phyloP scores from a whole-genome alignment of 2,888 invertebrate genomes.

The Alloscopus bannaensis region DNA sequence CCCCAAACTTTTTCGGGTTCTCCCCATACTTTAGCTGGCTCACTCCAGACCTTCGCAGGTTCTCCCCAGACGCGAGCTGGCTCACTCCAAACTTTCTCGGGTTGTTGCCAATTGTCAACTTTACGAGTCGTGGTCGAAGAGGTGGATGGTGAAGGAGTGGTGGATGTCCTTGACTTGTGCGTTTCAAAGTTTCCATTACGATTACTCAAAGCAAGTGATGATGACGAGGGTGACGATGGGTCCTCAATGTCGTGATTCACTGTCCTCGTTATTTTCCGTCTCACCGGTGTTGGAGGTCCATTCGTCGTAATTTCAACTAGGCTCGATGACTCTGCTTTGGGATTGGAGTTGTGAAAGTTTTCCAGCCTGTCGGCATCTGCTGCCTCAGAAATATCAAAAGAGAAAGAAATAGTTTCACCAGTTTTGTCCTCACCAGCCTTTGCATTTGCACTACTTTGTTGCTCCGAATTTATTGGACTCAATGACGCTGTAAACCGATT shows the following conservation, averaged over 20 bases:
- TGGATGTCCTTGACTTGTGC: not conserved
- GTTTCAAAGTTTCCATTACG: conserved; percentile 1
- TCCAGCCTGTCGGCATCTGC: not conserved
- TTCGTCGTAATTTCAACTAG: conserved; percentile 19
- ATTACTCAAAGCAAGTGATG: conserved; percentile 16
- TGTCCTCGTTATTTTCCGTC: conserved; percentile 43
- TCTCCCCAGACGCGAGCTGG: conserved; percentile 76
- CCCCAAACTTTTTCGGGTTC: conserved; percentile 76
- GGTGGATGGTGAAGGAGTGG: conserved; percentile 7
- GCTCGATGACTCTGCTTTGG: conserved; percentile 11
- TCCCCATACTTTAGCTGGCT: conserved; percentile 77
- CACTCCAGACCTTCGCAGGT: conserved; percentile 79
- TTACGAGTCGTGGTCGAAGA: conserved; percentile 37
- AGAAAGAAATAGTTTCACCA: too few relatives aligned
- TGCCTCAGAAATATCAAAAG: conserved; percentile 24
- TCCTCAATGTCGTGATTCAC: conserved; percentile 38
- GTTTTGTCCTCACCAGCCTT: too few relatives aligned
- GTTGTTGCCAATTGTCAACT: conserved; percentile 70
- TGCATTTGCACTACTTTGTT: too few relatives aligned
- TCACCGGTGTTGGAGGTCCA: not conserved
- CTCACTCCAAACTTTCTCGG: conserved; percentile 74
- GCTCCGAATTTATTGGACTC: too few relatives aligned
- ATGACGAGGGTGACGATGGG: conserved; percentile 18
- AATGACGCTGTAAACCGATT: too few relatives aligned
- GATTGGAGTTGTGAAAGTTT: not conserved